These are phyloP conservation scores for Axis porcinus DNA, from an alignment of 2,113 vertebrate species.

Conservation along the genomic window DNA sequence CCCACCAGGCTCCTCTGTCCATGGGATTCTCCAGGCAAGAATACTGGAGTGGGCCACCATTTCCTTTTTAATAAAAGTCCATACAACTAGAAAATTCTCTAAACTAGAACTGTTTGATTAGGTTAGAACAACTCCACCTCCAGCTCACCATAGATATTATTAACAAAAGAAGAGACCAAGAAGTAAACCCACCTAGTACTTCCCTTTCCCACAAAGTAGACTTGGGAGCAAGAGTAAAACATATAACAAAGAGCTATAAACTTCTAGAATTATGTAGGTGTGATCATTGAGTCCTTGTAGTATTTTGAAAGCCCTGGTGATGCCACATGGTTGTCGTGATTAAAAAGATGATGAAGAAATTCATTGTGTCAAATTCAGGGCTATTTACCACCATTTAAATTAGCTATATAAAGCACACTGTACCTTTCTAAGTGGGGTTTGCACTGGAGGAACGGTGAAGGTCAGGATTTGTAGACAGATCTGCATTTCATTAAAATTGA, in stretches of 20 bases:
- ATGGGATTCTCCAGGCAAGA: not conserved
- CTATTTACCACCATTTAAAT: conserved; percentile 42
- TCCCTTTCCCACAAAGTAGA: not conserved
- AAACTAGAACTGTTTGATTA: conserved; percentile 1
- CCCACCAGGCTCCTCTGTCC: too few species aligned
- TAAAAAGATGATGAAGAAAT: conserved; percentile 24
- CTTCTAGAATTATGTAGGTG: not conserved
- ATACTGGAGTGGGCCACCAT: not conserved
- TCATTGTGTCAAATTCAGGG: not conserved
- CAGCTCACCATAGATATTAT: not conserved
- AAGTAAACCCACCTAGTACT: not conserved
- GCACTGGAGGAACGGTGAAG: not conserved
- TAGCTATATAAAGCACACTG: not conserved
- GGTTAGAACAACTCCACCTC: not conserved
- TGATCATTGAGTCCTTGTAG: not conserved
- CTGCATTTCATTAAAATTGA: not conserved
- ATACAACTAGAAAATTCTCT: not conserved
- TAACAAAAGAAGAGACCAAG: not conserved
- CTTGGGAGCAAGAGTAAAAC: not conserved
- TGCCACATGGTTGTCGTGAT: not conserved
- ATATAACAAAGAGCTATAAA: not conserved
- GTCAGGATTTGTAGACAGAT: not conserved
- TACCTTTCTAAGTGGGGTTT: conserved; percentile 6
- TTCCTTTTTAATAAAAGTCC: not conserved
- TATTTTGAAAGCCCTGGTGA: not conserved